phyloP scores from a whole-genome alignment of 2,113 vertebrate species.

The Narcine bancroftii region DNA sequence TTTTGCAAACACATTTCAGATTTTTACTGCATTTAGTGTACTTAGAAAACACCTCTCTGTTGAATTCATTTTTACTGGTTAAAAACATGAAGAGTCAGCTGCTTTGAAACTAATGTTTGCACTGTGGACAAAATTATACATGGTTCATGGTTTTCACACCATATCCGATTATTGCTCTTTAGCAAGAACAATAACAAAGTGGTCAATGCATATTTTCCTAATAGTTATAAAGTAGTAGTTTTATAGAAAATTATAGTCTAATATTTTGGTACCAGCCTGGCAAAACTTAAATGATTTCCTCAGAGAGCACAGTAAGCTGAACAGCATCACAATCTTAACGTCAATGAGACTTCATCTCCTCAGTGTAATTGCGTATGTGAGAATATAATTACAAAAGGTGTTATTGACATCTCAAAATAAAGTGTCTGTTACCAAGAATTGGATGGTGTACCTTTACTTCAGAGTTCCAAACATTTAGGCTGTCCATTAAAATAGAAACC shows the following conservation, averaged over 20 bases:
- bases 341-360: neutral
- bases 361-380: neutral
- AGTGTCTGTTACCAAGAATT: neutral
- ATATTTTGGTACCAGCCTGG: neutral
- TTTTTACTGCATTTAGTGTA: neutral
- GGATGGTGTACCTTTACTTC: neutral
- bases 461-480: neutral
- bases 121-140: neutral
- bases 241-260: neutral
- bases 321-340: neutral
- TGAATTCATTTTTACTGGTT: neutral
- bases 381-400: neutral
- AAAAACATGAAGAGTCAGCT: neutral
- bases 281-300: conserved; percentile 7
- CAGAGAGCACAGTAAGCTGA: neutral
- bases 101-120: neutral
- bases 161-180: neutral
- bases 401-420: neutral
- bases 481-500: neutral
- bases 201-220: neutral
- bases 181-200: neutral
- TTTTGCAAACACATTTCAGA: neutral
- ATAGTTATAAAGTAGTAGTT: neutral
- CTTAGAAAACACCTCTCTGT: neutral
- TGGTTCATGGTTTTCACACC: neutral